phyloP scores from a whole-genome alignment of 2,797 vertebrate genomes.

The Argyrosomus regius region DNA sequence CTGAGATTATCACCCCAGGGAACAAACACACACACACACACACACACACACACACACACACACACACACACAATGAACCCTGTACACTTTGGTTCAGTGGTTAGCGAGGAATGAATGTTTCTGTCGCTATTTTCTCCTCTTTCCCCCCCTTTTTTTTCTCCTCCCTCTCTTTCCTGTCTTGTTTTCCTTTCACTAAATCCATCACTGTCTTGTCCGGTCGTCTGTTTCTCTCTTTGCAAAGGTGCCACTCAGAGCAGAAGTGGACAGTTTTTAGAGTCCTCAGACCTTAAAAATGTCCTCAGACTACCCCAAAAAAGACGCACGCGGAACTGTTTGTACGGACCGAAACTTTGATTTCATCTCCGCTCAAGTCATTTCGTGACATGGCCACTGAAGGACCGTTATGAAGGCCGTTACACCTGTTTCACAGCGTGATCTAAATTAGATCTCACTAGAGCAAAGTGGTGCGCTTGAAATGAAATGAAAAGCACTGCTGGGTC shows the following conservation, averaged over 20 bases:
- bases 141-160: not conserved
- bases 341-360: not conserved
- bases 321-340: not conserved
- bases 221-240: not conserved
- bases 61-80: conserved; percentile 9
- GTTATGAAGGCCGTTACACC: not conserved
- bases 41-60: conserved; percentile 3
- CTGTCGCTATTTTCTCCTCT: not conserved
- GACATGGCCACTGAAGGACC: not conserved
- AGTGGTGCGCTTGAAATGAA: not conserved
- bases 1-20: not conserved
- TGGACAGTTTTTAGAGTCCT: not conserved
- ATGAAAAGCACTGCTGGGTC: not conserved
- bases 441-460: not conserved
- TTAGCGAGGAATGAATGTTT: conserved; percentile 11
- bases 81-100: not conserved
- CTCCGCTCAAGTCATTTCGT: not conserved
- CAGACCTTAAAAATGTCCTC: not conserved
- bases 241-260: not conserved
- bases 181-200: not conserved
- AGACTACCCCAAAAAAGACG: not conserved
- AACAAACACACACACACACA: not conserved
- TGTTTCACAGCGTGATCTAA: not conserved
- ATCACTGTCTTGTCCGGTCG: not conserved
- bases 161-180: not conserved